These are phyloP conservation scores for Percopsis omiscomaycus DNA, from an alignment of 2,797 vertebrate species.

Conservation along the genomic window DNA sequence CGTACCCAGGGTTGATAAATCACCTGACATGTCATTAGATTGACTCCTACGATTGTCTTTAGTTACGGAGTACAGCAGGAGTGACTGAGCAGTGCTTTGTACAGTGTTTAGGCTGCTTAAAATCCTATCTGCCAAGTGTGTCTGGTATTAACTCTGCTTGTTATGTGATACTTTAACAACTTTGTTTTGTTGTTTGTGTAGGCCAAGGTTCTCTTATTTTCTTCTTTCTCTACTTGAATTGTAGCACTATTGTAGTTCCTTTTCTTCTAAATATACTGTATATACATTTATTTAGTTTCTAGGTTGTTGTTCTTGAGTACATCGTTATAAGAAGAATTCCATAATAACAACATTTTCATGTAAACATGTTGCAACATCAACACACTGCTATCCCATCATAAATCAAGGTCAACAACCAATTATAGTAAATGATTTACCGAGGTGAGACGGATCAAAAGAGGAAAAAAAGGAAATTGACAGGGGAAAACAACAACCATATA, in stretches of 20 bases:
- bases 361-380: background rate
- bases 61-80: slow-evolving; percentile 48
- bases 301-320: too few species aligned
- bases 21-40: slow-evolving; percentile 49
- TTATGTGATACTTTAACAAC: background rate
- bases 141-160: slow-evolving; percentile 9
- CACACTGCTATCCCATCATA: background rate
- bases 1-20: slow-evolving; percentile 53
- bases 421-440: slow-evolving; percentile 22
- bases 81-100: slow-evolving; percentile 29
- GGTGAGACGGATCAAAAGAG: slow-evolving; percentile 11
- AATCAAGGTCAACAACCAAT: slow-evolving; percentile 5
- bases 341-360: background rate
- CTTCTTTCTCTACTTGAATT: background rate
- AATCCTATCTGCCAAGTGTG: slow-evolving; percentile 12
- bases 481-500: background rate
- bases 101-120: slow-evolving; percentile 22
- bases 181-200: background rate
- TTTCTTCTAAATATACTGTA: background rate
- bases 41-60: slow-evolving; percentile 47
- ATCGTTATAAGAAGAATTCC: too few species aligned
- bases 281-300: background rate
- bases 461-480: background rate
- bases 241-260: background rate
- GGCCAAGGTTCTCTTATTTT: background rate